Conservation (phyloP, 2,888 invertebrate species). For the Dyspetes luteomarginatus region DNA sequence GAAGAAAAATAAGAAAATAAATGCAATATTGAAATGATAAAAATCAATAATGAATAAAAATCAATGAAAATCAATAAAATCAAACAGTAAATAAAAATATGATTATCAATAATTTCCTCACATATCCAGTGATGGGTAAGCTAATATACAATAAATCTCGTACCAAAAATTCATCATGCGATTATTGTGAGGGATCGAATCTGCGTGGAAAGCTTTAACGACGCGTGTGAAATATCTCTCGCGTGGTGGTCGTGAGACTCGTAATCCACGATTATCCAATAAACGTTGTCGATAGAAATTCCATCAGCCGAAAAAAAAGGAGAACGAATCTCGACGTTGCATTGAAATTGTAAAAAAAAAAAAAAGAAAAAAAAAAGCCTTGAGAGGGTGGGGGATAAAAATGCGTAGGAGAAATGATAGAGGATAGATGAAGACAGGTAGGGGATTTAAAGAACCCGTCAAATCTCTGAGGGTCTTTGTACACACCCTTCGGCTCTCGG, state of each 20-base stretch:
- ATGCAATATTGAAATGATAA: neutral
- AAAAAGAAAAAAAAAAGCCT: neutral
- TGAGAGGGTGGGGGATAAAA: constrained; percentile 24
- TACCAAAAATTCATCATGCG: constrained; percentile 28
- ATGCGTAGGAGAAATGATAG: constrained; percentile 49
- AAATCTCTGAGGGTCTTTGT: constrained; percentile 63
- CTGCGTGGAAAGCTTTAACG: constrained; percentile 37
- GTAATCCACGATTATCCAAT: constrained; percentile 67
- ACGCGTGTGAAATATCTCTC: constrained; percentile 50
- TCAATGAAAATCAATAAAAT: too few species aligned
- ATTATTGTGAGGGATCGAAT: constrained; percentile 47
- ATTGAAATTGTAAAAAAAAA: constrained; percentile 26
- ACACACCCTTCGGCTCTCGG: constrained; percentile 58
- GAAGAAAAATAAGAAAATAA: too few species aligned
- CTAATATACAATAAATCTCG: neutral
- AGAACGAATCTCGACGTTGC: constrained; percentile 33
- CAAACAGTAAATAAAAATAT: neutral
- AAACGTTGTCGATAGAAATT: constrained; percentile 55
- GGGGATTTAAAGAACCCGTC: constrained; percentile 68
- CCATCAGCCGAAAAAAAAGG: constrained; percentile 14
- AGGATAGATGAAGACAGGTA: constrained; percentile 63
- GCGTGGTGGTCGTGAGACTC: constrained; percentile 10
- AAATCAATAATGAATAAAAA: too few species aligned
- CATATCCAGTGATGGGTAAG: too few species aligned
- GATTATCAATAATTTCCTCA: too few species aligned